Percentiles rank a stretch among this genome's conserved stretches.
Conservation (phyloP, 1,140 invertebrate species). For the Orius insidiosus region DNA sequence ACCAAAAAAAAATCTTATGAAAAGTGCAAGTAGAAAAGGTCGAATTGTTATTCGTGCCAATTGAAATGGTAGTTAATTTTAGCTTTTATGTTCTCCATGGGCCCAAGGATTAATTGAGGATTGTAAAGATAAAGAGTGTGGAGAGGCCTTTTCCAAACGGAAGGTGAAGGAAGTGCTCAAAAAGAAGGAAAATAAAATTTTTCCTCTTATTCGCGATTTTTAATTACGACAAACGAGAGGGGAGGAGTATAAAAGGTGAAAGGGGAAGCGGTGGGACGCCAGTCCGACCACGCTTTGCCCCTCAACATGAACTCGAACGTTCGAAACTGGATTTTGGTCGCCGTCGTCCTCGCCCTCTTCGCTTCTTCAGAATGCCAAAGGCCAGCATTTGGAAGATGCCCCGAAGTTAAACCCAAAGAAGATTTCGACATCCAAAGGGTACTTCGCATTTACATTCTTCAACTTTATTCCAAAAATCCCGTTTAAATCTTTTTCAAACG, state of each 20-base stretch:
- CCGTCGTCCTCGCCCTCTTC: background rate
- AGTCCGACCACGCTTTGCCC: background rate
- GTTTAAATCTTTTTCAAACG: background rate
- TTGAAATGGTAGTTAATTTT: too few species aligned
- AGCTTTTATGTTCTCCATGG: too few species aligned
- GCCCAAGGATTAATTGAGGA: too few species aligned
- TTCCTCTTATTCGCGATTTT: slow-evolving; percentile 51
- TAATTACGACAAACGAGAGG: slow-evolving; percentile 89
- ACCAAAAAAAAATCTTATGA: too few species aligned
- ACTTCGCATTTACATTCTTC: slow-evolving; percentile 23
- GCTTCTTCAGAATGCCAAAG: slow-evolving; percentile 6
- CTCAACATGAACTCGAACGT: background rate
- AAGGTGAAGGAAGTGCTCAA: too few species aligned
- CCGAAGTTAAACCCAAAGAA: slow-evolving; percentile 35
- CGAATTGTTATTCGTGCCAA: too few species aligned
- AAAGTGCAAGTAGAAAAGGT: too few species aligned
- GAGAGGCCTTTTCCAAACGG: too few species aligned
- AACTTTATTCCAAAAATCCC: background rate
- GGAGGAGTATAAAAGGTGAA: slow-evolving; percentile 1
- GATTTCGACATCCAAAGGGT: slow-evolving; percentile 39
- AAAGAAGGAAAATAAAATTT: too few species aligned
- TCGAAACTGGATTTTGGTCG: background rate
- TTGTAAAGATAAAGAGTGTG: too few species aligned
- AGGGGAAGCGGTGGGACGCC: background rate
- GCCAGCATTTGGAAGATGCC: slow-evolving; percentile 37